Conservation (phyloP, 37 sponge, comb jelly and placozoan species). For the Axinella damicornis region DNA sequence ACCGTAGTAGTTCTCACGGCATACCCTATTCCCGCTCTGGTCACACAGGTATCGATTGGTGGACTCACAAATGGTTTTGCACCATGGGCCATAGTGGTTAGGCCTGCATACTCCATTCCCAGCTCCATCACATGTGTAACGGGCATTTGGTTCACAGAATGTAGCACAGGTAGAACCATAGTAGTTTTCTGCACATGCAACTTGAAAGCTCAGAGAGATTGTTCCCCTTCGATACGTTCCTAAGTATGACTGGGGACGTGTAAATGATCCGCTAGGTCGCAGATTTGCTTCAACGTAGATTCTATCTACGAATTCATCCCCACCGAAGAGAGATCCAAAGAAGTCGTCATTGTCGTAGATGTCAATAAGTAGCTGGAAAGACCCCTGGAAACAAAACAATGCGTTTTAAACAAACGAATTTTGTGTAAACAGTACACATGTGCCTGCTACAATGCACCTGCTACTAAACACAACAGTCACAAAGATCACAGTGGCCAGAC, state of each 20-base stretch:
- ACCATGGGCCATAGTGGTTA: background rate
- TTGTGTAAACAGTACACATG: too few species aligned
- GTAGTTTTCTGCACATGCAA: slow-evolving; percentile 11
- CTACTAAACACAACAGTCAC: too few species aligned
- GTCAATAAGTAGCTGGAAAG: slow-evolving; percentile 1
- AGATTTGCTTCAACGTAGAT: background rate
- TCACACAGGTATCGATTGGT: too few species aligned
- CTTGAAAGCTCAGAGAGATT: background rate
- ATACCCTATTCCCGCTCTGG: too few species aligned
- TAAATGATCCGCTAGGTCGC: background rate
- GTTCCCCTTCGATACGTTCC: background rate
- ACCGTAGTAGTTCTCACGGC: too few species aligned
- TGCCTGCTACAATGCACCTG: too few species aligned
- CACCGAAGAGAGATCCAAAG: background rate
- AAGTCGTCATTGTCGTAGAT: slow-evolving; percentile 5
- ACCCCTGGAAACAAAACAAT: slow-evolving; percentile 17
- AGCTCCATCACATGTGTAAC: background rate
- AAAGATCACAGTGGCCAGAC: too few species aligned
- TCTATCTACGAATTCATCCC: slow-evolving; percentile 12
- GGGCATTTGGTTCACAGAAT: slow-evolving; percentile 3
- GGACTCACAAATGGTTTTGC: too few species aligned
- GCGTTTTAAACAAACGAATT: too few species aligned
- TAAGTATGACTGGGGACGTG: background rate
- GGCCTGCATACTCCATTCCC: background rate
- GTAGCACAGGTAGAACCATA: slow-evolving; percentile 21